Percentiles rank a stretch among this genome's conserved stretches.
Evolutionary conservation across 1,140 invertebrate genomes (phyloP).

Genomic region (Drosophila pruinosa): DNA sequence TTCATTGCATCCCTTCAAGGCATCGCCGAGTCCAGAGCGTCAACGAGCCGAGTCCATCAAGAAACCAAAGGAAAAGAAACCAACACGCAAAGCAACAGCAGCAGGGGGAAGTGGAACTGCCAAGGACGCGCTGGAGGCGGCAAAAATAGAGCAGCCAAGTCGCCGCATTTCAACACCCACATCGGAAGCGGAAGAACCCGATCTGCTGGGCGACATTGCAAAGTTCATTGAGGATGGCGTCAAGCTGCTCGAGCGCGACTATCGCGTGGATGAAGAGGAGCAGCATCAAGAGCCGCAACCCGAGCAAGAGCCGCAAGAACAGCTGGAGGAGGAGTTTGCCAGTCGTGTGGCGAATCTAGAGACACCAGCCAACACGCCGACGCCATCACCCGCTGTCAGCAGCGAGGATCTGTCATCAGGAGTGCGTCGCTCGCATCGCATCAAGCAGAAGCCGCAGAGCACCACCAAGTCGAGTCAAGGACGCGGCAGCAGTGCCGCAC

Average conservation of each 20-base stretch:
- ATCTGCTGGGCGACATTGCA: conserved; percentile 71
- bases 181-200: conserved; percentile 36
- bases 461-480: conserved; percentile 54
- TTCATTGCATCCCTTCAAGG: conserved; percentile 28
- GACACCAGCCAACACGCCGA: conserved; percentile 34
- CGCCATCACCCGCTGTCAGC: conserved; percentile 16
- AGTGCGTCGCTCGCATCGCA: conserved; percentile 74
- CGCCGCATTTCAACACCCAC: conserved; percentile 14
- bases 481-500: conserved; percentile 23
- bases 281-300: neutral
- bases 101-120: too few relatives aligned
- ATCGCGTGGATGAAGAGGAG: conserved; percentile 68
- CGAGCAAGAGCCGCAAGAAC: neutral
- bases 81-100: neutral
- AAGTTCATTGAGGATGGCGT: conserved; percentile 79
- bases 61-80: conserved; percentile 19
- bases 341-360: conserved; percentile 57
- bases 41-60: neutral
- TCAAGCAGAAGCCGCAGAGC: conserved; percentile 72
- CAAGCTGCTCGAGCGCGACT: conserved; percentile 69
- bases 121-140: conserved; percentile 33
- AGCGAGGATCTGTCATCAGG: conserved; percentile 29
- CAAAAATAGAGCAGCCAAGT: conserved; percentile 16
- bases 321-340: conserved; percentile 47
- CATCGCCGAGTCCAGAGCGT: conserved; percentile 8